Evolutionary conservation across 2,113 vertebrate species (phyloP).

Genomic region (Macrotus californicus): DNA sequence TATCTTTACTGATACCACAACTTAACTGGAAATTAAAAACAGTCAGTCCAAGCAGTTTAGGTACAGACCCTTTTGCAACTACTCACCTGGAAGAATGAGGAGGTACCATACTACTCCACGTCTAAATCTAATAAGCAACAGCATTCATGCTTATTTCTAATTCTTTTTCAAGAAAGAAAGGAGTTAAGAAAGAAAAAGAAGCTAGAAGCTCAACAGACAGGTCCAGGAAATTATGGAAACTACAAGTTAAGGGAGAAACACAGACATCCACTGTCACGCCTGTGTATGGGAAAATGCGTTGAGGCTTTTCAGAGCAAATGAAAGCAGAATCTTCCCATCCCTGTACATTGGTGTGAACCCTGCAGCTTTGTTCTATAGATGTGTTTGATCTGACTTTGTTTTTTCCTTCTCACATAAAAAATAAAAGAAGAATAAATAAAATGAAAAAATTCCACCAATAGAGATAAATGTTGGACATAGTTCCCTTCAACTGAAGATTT

Average conservation of each 20-base stretch:
- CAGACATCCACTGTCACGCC: neutral
- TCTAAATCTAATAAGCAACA: neutral
- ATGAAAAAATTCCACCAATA: slow-evolving; percentile 69
- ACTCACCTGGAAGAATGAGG: slow-evolving; percentile 1
- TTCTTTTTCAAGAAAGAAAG: neutral
- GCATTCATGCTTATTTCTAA: neutral
- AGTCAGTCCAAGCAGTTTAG: neutral
- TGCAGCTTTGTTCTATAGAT: slow-evolving; percentile 47
- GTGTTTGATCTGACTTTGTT: slow-evolving; percentile 73
- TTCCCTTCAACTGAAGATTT: slow-evolving; percentile 52
- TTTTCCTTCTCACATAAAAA: slow-evolving; percentile 63
- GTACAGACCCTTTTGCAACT: neutral
- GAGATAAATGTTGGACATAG: slow-evolving; percentile 73
- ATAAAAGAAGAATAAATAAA: slow-evolving; percentile 74
- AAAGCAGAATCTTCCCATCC: slow-evolving; percentile 38
- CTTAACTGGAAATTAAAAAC: neutral
- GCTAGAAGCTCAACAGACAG: neutral
- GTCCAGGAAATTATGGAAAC: neutral
- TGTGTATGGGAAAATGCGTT: neutral
- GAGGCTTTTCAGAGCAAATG: slow-evolving; percentile 36
- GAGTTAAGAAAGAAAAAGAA: neutral
- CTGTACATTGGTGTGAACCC: neutral
- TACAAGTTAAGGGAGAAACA: neutral
- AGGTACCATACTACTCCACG: neutral
- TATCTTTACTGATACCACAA: neutral